phyloP scores from a whole-genome alignment of 2,888 invertebrate genomes.

The Mythimna ferrago region DNA sequence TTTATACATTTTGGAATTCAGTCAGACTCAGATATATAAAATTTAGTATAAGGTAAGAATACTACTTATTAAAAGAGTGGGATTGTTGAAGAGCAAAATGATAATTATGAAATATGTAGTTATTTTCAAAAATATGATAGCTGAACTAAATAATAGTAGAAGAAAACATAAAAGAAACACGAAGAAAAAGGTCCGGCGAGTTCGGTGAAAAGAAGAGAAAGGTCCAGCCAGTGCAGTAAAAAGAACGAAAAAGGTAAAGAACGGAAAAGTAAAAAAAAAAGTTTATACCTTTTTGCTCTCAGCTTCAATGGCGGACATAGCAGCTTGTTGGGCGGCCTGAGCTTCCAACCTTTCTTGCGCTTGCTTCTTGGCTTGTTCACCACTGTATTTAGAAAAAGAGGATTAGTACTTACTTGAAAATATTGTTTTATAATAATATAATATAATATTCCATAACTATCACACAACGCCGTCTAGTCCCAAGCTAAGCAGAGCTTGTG shows the following conservation, averaged over 20 bases:
- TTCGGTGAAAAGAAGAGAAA: not conserved
- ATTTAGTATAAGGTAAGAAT: not conserved
- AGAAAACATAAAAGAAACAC: too few relatives aligned
- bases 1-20: too few relatives aligned
- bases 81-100: not conserved
- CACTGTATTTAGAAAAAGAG: slow-evolving; percentile 82
- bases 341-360: slow-evolving; percentile 95
- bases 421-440: not conserved
- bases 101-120: not conserved
- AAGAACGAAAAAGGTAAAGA: too few relatives aligned
- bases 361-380: slow-evolving; percentile 95
- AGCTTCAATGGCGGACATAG: slow-evolving; percentile 96
- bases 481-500: too few relatives aligned
- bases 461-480: too few relatives aligned
- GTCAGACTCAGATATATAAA: too few relatives aligned
- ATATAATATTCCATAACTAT: too few relatives aligned
- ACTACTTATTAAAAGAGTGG: not conserved
- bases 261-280: not conserved
- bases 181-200: not conserved
- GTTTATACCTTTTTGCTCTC: slow-evolving; percentile 93
- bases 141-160: slow-evolving; percentile 1
- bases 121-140: not conserved
- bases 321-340: slow-evolving; percentile 96
- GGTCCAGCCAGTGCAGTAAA: too few relatives aligned
- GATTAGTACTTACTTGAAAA: not conserved